A percentile compares a stretch with the other conserved stretches of the same genome.
These are phyloP conservation scores for Porphyrio hochstetteri DNA, from an alignment of 2,113 vertebrate genomes.

Conservation along the genomic window DNA sequence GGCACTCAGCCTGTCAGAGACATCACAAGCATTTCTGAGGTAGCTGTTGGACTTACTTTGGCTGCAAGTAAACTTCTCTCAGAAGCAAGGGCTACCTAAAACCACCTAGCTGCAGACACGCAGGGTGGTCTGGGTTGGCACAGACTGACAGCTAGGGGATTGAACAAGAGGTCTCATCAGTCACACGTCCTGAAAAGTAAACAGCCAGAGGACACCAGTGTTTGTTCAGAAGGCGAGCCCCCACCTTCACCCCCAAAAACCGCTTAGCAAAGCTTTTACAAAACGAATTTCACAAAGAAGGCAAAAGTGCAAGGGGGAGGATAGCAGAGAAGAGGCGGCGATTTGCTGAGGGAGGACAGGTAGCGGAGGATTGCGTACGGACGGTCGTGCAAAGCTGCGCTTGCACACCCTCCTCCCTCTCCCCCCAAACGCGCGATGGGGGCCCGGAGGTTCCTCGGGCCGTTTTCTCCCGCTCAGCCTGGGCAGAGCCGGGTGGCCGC, in stretches of 20 bases:
- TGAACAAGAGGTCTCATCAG: background rate
- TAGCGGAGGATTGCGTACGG: fast-evolving
- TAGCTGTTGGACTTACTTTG: background rate
- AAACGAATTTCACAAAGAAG: background rate
- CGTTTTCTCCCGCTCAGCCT: too few species aligned
- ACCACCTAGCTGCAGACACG: background rate
- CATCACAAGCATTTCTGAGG: fast-evolving
- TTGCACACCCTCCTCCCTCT: fast-evolving
- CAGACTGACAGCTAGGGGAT: background rate
- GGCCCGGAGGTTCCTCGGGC: fast-evolving
- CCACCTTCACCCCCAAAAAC: too few species aligned
- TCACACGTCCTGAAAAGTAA: background rate
- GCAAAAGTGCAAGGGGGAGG: background rate
- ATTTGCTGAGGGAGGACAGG: background rate
- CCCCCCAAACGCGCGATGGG: too few species aligned
- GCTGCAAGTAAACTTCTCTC: background rate
- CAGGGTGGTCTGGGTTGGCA: background rate
- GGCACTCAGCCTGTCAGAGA: background rate
- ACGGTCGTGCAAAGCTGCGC: fast-evolving
- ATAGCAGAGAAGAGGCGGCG: fast-evolving
- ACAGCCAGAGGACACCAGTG: background rate
- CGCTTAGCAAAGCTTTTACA: background rate
- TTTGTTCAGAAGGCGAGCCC: background rate
- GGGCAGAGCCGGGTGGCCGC: background rate
- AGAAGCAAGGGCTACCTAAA: background rate